Evolutionary conservation across 1,140 invertebrate species (phyloP).

Genomic region (Micrasema longulum): DNA sequence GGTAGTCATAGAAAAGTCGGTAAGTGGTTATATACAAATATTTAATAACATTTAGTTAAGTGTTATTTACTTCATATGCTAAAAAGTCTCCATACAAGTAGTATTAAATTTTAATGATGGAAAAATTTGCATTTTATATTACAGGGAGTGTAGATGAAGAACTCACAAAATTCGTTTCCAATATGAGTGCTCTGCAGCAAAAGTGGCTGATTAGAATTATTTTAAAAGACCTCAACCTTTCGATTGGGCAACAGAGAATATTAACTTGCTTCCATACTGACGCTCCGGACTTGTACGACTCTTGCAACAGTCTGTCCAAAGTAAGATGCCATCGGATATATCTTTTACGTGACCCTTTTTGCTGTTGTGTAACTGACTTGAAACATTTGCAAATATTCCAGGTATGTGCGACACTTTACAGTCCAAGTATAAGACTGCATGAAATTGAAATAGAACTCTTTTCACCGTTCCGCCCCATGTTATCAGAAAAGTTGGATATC

Average conservation of each 20-base stretch:
- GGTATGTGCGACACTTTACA: slow-evolving; percentile 77
- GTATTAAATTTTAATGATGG: no score
- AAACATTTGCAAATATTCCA: slow-evolving; percentile 58
- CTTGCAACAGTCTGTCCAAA: slow-evolving; percentile 77
- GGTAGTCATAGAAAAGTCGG: no score
- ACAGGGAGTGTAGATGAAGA: slow-evolving; percentile 66
- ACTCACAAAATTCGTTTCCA: slow-evolving; percentile 69
- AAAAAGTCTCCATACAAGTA: no score
- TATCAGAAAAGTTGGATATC: slow-evolving; percentile 82
- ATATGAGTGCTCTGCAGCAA: slow-evolving; percentile 78
- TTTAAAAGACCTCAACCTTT: slow-evolving; percentile 84
- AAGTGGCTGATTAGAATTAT: slow-evolving; percentile 93
- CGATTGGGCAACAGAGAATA: slow-evolving; percentile 77
- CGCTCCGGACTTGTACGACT: slow-evolving; percentile 82
- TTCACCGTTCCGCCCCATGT: slow-evolving; percentile 88
- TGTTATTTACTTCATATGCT: no score
- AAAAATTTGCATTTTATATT: no score
- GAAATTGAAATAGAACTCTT: slow-evolving; percentile 82
- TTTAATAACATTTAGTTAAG: no score
- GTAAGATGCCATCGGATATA: slow-evolving; percentile 60
- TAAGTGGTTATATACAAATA: no score
- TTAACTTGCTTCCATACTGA: slow-evolving; percentile 81
- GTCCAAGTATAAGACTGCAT: slow-evolving; percentile 72
- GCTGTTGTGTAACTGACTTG: no score
- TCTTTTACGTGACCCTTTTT: not conserved